Base-by-base conservation (phyloP, 2,797 vertebrate species). In the Tinamus major region DNA sequence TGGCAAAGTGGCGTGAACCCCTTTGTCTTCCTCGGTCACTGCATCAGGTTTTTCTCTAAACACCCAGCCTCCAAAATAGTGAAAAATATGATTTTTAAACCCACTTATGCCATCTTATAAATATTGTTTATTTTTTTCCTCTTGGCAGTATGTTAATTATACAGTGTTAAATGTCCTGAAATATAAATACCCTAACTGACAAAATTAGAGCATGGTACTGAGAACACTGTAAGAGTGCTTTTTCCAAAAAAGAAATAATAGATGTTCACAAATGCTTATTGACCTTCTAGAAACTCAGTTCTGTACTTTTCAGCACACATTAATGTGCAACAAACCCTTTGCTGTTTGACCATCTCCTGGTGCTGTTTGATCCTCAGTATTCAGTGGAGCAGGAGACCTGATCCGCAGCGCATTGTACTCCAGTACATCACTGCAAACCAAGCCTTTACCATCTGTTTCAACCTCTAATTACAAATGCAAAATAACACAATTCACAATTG, bases 381-480 rank as follows among this genome's bases (percentile, higher is more conserved):
- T 90, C 0, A 0, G 29, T 70, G 68, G 77, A 88, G 48, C 72
- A 87, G 78, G 81, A 85, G 90, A 77, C 79, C 79, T 27, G 67
- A 65, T 79, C 65, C 62, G 14, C 20, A 31, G 83, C 67, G 65
- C 76, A 56, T 37, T 4, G 2, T 58, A 31, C 76, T 92, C 76
- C 78, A 77, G 56, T 79, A 64, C 78, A 87, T 87, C 90, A 48
- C 90, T 96, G 82, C 46, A 94, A 95, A 89, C 84, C 59, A 88
- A 92, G 90, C 44, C 93, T 94, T 92, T 87, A 67, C 95, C 97
- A 96, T 97, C 97, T 97, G 96, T 92, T 96, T 87, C 95, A 94
- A 91, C 91, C 95, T 94, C 97, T 96, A 96, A 97, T 96, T 97
- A 96, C 94, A 96, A 97, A 95, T 97, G 97, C 97, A 97, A 96